phyloP scores from a whole-genome alignment of 2,888 invertebrate genomes.

The Deilephila elpenor region DNA sequence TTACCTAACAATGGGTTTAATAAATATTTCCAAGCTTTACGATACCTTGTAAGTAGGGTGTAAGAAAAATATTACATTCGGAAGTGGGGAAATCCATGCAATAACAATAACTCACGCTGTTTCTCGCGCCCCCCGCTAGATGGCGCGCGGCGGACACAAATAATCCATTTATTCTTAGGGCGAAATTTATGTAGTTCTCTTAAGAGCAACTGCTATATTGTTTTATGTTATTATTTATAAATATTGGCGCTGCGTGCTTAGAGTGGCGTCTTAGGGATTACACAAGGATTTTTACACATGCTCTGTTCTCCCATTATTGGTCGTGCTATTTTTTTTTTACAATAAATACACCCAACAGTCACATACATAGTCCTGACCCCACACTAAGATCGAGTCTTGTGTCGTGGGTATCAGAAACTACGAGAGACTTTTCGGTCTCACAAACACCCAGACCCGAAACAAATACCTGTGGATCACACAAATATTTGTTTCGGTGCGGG shows the following conservation, averaged over 20 bases:
- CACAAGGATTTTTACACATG: conserved; percentile 22
- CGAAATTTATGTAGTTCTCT: conserved; percentile 81
- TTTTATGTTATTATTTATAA: conserved; percentile 82
- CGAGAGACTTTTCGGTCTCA: no score
- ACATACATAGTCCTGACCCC: no score
- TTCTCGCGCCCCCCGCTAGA: conserved; percentile 79
- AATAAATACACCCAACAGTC: no score
- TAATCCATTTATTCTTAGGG: conserved; percentile 85
- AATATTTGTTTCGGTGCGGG: no score
- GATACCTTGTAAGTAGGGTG: conserved; percentile 76
- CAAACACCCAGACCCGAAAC: no score
- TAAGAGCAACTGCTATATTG: conserved; percentile 76
- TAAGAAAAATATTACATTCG: conserved; percentile 78
- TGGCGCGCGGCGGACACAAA: conserved; percentile 80
- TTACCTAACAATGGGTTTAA: conserved; percentile 67
- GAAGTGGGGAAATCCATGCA: conserved; percentile 79
- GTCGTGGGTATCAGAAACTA: no score
- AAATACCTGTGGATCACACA: no score
- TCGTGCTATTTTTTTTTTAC: no score
- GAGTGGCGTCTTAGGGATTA: conserved; percentile 60
- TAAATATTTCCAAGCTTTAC: conserved; percentile 79
- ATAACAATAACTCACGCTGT: conserved; percentile 82
- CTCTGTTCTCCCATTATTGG: not conserved
- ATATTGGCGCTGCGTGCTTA: conserved; percentile 67
- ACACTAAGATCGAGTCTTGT: no score